Base-by-base conservation (phyloP, 1,140 invertebrate species). In the Muscidifurax raptorellus region DNA sequence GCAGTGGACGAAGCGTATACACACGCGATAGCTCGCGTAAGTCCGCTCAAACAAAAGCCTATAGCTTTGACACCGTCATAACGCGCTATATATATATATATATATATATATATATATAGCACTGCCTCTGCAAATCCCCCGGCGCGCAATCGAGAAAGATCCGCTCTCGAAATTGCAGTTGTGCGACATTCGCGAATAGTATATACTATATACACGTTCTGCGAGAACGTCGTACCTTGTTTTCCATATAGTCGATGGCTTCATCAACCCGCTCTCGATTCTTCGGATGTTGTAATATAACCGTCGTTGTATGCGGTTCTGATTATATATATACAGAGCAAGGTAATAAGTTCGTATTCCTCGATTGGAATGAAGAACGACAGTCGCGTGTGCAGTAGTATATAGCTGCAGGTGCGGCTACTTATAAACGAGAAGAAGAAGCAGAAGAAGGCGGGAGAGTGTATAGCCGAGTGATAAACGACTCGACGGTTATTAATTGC, bases 401-500 rank as follows among this genome's bases (percentile, higher is more conserved):
- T n/a, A n/a, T n/a, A 22, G 52, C 52, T 59, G 52, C 52, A 59
- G 52, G 52, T 59, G 52, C 52, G 52, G 52, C 52, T 59, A 59
- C 52, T 59, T 59, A 59, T 59, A n/a, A 7, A 59, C 52, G 18
- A 52, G 47, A 52, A 52, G 52, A 59, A n/a, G 52, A 59, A n/a
- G 52, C n/a, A 52, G 47, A 59, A n/a, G 22, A 18, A 59, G 22
- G 22, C 18, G 52, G 52, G 18, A 59, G 52, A 40, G 36, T 40
- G 10, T 59, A 59, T 22, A 59, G 3, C 13, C 30, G 66, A 87
- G 87, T 91, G 90, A 91, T 91, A 90, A 90, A 91, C 87, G 90
- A 90, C 88, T 87, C 79, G 84, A 81, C 85, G 75, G 87, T 90
- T 90, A 91, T 90, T 91, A 90, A 91, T 91, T 90, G 89, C 90